Conservation (phyloP, 2,888 invertebrate species). For the Slavum lentiscoides region DNA sequence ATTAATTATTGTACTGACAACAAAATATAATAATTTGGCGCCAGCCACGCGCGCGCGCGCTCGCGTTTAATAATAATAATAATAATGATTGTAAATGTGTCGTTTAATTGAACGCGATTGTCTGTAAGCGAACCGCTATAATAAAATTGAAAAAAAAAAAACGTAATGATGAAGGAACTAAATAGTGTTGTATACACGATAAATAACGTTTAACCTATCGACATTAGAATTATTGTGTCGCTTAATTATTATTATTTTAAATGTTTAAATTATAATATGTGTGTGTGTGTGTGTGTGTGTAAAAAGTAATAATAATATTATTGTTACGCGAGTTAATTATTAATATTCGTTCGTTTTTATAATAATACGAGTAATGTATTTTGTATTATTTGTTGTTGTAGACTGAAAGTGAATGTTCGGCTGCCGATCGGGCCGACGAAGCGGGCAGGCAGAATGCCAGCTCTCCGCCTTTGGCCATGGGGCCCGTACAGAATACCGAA, state of each 20-base stretch:
- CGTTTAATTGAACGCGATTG: slow-evolving; percentile 34
- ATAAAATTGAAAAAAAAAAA: slow-evolving; percentile 17
- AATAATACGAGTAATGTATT: not conserved
- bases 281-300: not conserved
- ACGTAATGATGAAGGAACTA: slow-evolving; percentile 26
- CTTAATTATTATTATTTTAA: not conserved
- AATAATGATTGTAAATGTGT: not conserved
- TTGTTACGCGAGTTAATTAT: not conserved
- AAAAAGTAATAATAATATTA: not conserved
- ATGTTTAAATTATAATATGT: not conserved
- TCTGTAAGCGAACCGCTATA: slow-evolving; percentile 19
- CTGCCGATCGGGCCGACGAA: slow-evolving; percentile 67
- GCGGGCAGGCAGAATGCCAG: slow-evolving; percentile 73
- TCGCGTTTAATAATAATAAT: slow-evolving; percentile 3
- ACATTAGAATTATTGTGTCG: slow-evolving; percentile 1
- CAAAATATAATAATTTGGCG: slow-evolving; percentile 14
- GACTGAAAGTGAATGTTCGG: slow-evolving; percentile 79
- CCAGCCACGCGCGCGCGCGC: not conserved
- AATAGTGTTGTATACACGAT: not conserved
- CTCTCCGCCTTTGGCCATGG: slow-evolving; percentile 65
- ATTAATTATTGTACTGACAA: not conserved
- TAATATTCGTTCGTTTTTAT: not conserved
- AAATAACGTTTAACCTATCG: slow-evolving; percentile 5
- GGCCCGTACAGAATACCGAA: slow-evolving; percentile 64
- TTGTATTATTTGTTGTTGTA: slow-evolving; percentile 61